Base-by-base conservation (phyloP, 2,888 invertebrate genomes). In the Polyommatus icarus region DNA sequence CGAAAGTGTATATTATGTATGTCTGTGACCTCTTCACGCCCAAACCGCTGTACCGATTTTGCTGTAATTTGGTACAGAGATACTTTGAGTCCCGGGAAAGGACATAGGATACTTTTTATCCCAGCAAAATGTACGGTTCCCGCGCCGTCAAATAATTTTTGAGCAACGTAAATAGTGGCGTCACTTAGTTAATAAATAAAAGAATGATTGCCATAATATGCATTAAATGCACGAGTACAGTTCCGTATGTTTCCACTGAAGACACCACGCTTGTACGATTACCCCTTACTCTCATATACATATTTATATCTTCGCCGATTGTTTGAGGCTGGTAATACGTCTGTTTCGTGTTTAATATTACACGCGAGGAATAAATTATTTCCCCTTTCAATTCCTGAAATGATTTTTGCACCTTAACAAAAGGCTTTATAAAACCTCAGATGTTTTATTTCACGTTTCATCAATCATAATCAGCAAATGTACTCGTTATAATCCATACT, bases 231-330 rank as follows among this genome's bases (percentile, higher is more conserved):
- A 29, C 76, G 24, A 76, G 71, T 54, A 71, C 59, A 18, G 3
- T 36, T 29, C 18, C 76, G 57, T 78, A 77, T 79, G 71, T 80
- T 79, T 76, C n/a, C 78, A 73, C 12, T 24, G 20, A 29, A 71
- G 78, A 61, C 46, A 72, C 76, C 67, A 71, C 75, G 24, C 32
- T 29, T 15, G n/a, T 75, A 76, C 77, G 78, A 78, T 79, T 77
- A 78, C 72, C 72, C 36, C 40, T 18, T 59, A 20, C 20, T n/a
- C 40, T 40, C 40, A 8, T 40, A 72, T 40, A 72, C 72, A 72
- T 72, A 72, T 72, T 72, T 40, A 72, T 79, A 79, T 79, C 67
- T 75, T 76, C 29, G 29, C 29, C 67, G 67, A 67, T 67, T 67
- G 67, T 32, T 67, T 67, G 67, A 5, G 67, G 67, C 67, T 67